These are phyloP conservation scores for Tadarida brasiliensis DNA, from an alignment of 2,797 vertebrate species.

Conservation along the genomic window DNA sequence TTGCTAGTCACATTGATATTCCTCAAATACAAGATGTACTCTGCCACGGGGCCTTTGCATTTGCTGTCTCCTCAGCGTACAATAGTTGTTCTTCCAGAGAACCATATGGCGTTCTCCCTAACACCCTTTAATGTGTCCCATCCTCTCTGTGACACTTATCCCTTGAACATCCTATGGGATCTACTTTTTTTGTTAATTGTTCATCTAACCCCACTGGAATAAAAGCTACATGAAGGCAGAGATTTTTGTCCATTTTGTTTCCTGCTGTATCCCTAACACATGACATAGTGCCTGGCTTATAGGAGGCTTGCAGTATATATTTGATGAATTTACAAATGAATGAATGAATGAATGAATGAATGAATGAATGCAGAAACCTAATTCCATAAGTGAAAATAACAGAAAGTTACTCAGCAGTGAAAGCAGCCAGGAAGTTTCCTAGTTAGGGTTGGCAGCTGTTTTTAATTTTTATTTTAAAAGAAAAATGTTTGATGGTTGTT, in stretches of 20 bases:
- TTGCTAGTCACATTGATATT: neutral
- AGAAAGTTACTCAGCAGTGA: neutral
- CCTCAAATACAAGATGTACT: neutral
- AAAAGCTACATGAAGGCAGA: neutral
- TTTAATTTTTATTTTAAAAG: conserved; percentile 7
- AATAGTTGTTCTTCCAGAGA: neutral
- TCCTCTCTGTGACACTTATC: neutral
- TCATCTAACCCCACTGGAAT: neutral
- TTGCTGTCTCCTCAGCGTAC: neutral
- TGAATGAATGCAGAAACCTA: neutral
- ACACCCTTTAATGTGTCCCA: neutral
- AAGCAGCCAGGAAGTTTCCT: neutral
- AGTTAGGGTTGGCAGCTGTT: neutral
- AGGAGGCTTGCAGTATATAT: neutral
- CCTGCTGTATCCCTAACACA: neutral
- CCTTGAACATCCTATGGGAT: neutral
- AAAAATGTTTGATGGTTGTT: neutral
- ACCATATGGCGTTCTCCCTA: neutral
- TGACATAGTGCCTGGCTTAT: neutral
- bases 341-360: neutral
- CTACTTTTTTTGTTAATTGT: neutral
- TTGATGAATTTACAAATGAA: neutral
- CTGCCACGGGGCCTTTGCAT: conserved; percentile 12
- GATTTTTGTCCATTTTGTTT: neutral
- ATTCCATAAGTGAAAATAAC: neutral